Conservation (phyloP, 2,797 vertebrate genomes). For the Mionectes olivaceus region DNA sequence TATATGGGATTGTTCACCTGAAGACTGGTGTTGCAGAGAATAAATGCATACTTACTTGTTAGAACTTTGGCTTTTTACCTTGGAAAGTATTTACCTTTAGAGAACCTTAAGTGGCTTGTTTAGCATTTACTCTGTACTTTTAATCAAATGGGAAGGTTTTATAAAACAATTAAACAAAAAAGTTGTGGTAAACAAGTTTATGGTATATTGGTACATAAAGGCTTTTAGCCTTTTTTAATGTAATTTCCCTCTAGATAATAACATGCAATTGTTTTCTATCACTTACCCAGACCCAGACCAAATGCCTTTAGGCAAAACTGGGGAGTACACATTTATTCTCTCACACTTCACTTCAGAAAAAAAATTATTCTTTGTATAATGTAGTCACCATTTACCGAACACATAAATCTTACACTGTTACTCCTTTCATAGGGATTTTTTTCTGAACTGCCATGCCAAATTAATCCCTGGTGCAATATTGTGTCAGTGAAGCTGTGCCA, state of each 20-base stretch:
- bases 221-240: not conserved
- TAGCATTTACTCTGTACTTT: not conserved
- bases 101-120: not conserved
- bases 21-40: not conserved
- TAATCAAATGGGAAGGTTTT: not conserved
- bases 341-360: not conserved
- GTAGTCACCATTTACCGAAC: not conserved
- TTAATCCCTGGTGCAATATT: not conserved
- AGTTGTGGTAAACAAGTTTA: not conserved
- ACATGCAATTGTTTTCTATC: not conserved
- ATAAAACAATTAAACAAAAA: not conserved
- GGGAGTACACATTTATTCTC: not conserved
- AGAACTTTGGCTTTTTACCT: not conserved
- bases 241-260: not conserved
- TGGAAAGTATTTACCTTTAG: not conserved
- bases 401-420: not conserved
- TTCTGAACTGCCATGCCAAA: not conserved
- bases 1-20: not conserved
- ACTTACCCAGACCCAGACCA: not conserved
- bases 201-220: not conserved
- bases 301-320: not conserved
- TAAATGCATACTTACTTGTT: not conserved
- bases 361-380: not conserved
- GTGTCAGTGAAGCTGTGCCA: not conserved
- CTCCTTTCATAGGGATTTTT: not conserved